phyloP scores from a whole-genome alignment of 2,888 invertebrate species.

The Merodon equestris region DNA sequence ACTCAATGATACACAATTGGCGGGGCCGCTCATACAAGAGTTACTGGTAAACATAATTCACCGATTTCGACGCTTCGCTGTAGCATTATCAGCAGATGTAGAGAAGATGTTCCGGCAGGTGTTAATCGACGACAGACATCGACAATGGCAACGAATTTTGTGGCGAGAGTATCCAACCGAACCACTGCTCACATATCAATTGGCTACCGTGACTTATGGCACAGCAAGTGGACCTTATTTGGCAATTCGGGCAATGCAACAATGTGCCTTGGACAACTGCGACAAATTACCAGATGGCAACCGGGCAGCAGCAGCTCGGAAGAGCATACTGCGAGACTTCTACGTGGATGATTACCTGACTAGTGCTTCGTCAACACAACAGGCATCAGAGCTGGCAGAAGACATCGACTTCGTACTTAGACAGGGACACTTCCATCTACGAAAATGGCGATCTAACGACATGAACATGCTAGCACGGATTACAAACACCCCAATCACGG shows the following conservation, averaged over 20 bases:
- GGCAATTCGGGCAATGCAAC: constrained; percentile 38
- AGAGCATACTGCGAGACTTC: constrained; percentile 18
- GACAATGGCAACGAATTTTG: constrained; percentile 65
- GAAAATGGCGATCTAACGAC: constrained; percentile 40
- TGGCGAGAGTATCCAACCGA: constrained; percentile 65
- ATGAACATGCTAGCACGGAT: constrained; percentile 6
- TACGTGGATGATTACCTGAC: constrained; percentile 45
- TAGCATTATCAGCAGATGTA: constrained; percentile 69
- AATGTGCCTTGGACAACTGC: constrained; percentile 38
- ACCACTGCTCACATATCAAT: constrained; percentile 61
- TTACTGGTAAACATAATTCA: constrained; percentile 57
- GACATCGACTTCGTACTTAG: constrained; percentile 19
- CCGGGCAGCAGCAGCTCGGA: constrained; percentile 3
- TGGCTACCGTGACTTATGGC: constrained; percentile 69
- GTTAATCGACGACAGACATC: constrained; percentile 39
- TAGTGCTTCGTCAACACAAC: constrained; percentile 23
- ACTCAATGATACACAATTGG: constrained; percentile 22
- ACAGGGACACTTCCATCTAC: constrained; percentile 31
- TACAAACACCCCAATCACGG: background rate
- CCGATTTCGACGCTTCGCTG: constrained; percentile 57
- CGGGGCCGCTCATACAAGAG: constrained; percentile 23
- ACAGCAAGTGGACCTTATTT: constrained; percentile 53
- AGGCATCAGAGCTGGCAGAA: constrained; percentile 15
- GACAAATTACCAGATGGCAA: background rate
- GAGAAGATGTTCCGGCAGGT: constrained; percentile 69